These are phyloP conservation scores for Scomber scombrus DNA, from an alignment of 2,113 vertebrate species.

Conservation along the genomic window DNA sequence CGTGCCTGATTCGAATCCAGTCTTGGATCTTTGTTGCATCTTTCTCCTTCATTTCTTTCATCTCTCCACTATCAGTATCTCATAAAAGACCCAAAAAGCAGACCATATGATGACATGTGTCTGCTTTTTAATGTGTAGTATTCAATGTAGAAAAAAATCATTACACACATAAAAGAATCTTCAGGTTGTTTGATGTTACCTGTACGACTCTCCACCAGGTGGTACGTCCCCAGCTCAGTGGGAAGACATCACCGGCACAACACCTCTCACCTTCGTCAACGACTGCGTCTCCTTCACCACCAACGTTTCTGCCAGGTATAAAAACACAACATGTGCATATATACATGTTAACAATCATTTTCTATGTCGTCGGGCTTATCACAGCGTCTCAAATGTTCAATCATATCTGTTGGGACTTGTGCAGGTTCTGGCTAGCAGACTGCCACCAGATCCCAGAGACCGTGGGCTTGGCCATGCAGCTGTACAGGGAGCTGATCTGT, in stretches of 20 bases:
- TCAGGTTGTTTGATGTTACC: neutral
- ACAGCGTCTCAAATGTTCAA: neutral
- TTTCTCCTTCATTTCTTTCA: too few relatives aligned
- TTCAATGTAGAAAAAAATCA: too few relatives aligned
- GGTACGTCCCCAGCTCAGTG: constrained; percentile 98
- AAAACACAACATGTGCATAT: neutral
- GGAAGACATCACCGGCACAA: constrained; percentile 99
- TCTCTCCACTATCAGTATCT: too few relatives aligned
- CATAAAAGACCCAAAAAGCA: too few relatives aligned
- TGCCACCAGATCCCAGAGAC: constrained; percentile 98
- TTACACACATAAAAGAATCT: neutral
- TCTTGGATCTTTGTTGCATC: too few relatives aligned
- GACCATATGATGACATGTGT: neutral
- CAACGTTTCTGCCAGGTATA: constrained; percentile 92
- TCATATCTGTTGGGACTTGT: neutral
- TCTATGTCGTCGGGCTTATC: neutral
- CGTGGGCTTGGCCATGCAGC: constrained; percentile 93
- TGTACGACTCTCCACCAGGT: constrained; percentile 79
- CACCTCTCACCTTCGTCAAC: constrained; percentile 93
- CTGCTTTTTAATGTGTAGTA: too few relatives aligned
- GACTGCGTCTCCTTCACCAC: constrained; percentile 98
- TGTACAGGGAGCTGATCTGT: constrained; percentile 97
- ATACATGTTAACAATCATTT: neutral
- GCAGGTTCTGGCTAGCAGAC: constrained; percentile 97
- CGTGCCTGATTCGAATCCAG: too few relatives aligned